Evolutionary conservation across 2,113 vertebrate genomes (phyloP).

Genomic region (Baryphthengus martii): DNA sequence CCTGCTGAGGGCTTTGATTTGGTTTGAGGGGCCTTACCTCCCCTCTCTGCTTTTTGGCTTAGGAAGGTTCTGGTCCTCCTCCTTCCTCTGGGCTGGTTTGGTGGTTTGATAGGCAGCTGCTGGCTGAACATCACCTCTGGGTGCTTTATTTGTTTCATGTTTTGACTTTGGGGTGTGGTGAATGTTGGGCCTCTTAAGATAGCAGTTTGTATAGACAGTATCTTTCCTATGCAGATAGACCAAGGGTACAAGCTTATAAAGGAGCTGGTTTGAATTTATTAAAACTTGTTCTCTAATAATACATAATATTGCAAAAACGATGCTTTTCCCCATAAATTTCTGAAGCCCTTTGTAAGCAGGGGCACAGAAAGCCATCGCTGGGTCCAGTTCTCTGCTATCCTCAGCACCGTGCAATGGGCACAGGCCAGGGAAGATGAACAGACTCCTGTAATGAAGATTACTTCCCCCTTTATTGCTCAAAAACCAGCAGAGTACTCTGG

Average conservation of each 20-base stretch:
- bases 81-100: background rate
- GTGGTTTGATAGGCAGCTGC: background rate
- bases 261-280: background rate
- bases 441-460: background rate
- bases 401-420: rapidly evolving
- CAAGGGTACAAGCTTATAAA: rapidly evolving
- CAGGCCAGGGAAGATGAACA: background rate
- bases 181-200: background rate
- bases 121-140: rapidly evolving
- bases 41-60: background rate
- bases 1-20: background rate
- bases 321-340: background rate
- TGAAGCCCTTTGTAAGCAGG: background rate
- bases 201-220: background rate
- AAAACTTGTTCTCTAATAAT: background rate
- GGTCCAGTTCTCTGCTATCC: background rate
- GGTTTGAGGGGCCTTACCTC: background rate
- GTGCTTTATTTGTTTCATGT: background rate
- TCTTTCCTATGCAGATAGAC: background rate
- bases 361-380: background rate
- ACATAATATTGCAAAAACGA: background rate
- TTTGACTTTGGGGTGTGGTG: background rate
- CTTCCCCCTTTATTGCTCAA: background rate
- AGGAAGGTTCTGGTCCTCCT: too few species aligned
- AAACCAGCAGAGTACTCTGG: background rate